Evolutionary conservation across 2,888 invertebrate genomes (phyloP).

Genomic region (Cloeon dipterum): DNA sequence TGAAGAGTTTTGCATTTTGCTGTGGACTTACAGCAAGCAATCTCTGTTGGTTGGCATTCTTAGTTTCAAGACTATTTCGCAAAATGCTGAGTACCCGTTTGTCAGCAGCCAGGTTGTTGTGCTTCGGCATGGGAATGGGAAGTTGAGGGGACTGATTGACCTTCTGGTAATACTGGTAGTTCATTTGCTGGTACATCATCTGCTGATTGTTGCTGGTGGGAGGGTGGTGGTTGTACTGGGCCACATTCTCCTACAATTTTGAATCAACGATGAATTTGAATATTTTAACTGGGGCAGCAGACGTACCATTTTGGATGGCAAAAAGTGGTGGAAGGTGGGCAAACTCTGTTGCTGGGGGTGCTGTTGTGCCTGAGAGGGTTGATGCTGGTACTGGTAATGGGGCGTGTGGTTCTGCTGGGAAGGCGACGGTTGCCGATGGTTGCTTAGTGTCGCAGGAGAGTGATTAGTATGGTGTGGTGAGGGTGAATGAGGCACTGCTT

Average conservation of each 20-base stretch:
- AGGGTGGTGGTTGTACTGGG: slow-evolving; percentile 8
- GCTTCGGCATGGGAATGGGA: no score
- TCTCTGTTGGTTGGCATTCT: slow-evolving; percentile 16
- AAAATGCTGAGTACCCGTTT: slow-evolving; percentile 46
- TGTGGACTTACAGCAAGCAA: background rate
- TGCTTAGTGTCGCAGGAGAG: slow-evolving; percentile 3
- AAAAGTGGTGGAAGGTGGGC: slow-evolving; percentile 2
- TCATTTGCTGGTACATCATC: slow-evolving; percentile 15
- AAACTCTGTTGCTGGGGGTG: no score
- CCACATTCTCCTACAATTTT: slow-evolving; percentile 8
- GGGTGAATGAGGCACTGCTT: no score
- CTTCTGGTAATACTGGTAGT: no score
- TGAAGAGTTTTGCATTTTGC: no score
- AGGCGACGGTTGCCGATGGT: slow-evolving; percentile 6
- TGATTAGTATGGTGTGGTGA: background rate
- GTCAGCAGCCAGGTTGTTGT: slow-evolving; percentile 28
- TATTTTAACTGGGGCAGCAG: no score
- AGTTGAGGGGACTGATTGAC: no score
- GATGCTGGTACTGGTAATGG: slow-evolving; percentile 12
- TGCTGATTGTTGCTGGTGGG: slow-evolving; percentile 10
- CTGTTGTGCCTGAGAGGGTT: slow-evolving; percentile 6
- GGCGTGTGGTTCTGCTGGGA: slow-evolving; percentile 8
- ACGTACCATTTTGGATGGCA: slow-evolving; percentile 6
- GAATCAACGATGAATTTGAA: background rate
- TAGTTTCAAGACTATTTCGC: slow-evolving; percentile 38